Base-by-base conservation (phyloP, 2,113 vertebrate genomes). In the Poeciliopsis prolifica region DNA sequence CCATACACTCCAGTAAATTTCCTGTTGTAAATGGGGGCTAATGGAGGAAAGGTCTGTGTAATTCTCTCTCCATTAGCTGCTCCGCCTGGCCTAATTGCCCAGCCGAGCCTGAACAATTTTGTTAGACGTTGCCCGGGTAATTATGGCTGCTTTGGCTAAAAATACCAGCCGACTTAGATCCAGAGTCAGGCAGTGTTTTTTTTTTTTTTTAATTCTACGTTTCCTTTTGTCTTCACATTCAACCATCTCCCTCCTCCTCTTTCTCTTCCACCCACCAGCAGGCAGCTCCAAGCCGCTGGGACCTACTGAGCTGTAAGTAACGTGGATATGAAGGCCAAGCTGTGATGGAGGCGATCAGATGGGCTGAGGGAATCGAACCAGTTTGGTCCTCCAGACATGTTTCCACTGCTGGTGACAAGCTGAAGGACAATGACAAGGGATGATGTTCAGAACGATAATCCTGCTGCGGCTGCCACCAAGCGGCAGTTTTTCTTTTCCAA, bases 41-140 rank as follows among this genome's bases (percentile, higher is more conserved):
- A 94, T 94, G 91, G 94, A 87, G 82, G 86, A 92, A 88, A 91
- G 92, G 91, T 93, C 92, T 90, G 90, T 90, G 91, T 93, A 92
- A 94, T 94, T 91, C 91, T 89, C 86, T 87, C 83, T 90, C 92
- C 93, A 94, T 95, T 94, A 94, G 93, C 84, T 54, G 86, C 88
- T 92, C 88, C 68, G 93, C 85, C 86, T 84, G 90, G 78, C 91
- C 93, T 94, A 94, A 94, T 94, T 94, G 91, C 86, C 89, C 86
- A 90, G 89, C 90, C 85, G 80, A 94, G 94, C 93, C 91, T 93
- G 91, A 93, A 93, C 93, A 92, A 92, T 94, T 93, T 92, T 72
- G 92, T 94, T 92, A 91, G 90, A 89, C 87, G 82, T 92, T 91
- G 89, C 90, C 88, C 10, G 84, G 87, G 86, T 92, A 91, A 94